Evolutionary conservation across 2,888 invertebrate species (phyloP), one percentile per base, ranked within the genome.

Genomic region (Sinelater perroti): DNA sequence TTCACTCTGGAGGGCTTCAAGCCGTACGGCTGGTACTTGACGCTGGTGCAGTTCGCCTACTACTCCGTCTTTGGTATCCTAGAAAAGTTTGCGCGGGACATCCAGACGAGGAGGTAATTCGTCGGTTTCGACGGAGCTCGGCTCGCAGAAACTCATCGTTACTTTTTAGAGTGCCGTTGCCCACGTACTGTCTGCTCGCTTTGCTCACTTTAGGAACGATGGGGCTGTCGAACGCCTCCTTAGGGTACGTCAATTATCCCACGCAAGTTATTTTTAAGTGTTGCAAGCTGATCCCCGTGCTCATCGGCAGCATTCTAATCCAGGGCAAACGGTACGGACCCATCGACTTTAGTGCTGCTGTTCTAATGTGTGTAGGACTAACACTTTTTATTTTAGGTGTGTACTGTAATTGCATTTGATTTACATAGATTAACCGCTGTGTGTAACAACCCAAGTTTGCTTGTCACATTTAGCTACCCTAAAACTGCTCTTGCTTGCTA

Each of bases 221-320:
- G 95, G 94, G 96, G 0, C 84, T 97, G 61, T 97, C 97, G 1
- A 98, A 98, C 78, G 87, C 95, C 2, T 94, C 97, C 1, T 82
- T 97, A 7, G 95, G 93, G 42, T 96, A 95, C 76, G 82, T 98
- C 7, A 98, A 97, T 78, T 98, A 97, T 78, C 97, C 97, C 0
- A 97, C 97, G 0, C 95, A 96, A 82, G 89, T 97, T 31, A 97
- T 97, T 70, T 98, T 98, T 75, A 97, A 97, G 77, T 96, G 96
- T 75, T 98, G 97, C 78, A 98, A 98, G 77, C 82, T 97, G 0
- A 94, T 97, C 68, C 97, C 97, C 0, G 97, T 97, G 0, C 85
- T 98, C 75, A 86, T 95, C 60, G 97, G 97, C 14, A 94, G 96
- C 66, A 92, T 97, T 65, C 73, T 97, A 42, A 96, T 97, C 70